These are phyloP conservation scores for Agrotis puta DNA, from an alignment of 2,888 invertebrate species.

Conservation along the genomic window DNA sequence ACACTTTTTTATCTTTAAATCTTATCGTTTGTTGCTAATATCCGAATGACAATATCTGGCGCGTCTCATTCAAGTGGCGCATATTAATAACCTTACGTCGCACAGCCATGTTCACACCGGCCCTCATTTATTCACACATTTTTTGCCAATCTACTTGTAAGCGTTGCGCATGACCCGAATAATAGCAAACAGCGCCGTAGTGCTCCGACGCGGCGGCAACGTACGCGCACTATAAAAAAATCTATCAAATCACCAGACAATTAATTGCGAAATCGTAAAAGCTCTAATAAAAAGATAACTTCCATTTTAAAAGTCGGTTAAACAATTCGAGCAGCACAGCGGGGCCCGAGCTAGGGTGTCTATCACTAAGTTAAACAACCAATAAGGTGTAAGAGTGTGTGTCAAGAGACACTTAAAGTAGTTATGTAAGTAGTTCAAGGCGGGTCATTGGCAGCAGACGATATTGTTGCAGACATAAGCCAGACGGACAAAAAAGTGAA, in stretches of 20 bases:
- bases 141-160: constrained; percentile 53
- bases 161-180: constrained; percentile 59
- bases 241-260: constrained; percentile 59
- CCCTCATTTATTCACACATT: constrained; percentile 55
- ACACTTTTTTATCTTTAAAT: constrained; percentile 47
- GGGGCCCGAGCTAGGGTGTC: constrained; percentile 70
- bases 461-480: constrained; percentile 84
- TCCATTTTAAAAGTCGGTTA: constrained; percentile 58
- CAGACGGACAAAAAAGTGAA: constrained; percentile 90
- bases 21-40: constrained; percentile 61
- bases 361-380: constrained; percentile 65
- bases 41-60: constrained; percentile 44
- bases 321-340: constrained; percentile 53
- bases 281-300: constrained; percentile 59
- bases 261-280: constrained; percentile 61
- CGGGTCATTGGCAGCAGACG: constrained; percentile 85
- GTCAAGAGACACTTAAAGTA: constrained; percentile 70
- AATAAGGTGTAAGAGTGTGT: constrained; percentile 70
- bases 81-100: constrained; percentile 57
- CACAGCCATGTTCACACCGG: constrained; percentile 36
- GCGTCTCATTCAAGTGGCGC: constrained; percentile 47
- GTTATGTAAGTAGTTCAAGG: constrained; percentile 89
- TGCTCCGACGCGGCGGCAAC: constrained; percentile 28
- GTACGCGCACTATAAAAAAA: constrained; percentile 50
- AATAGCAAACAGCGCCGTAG: constrained; percentile 40